These are phyloP conservation scores for Rhea pennata DNA, from an alignment of 2,113 vertebrate species.

Conservation along the genomic window DNA sequence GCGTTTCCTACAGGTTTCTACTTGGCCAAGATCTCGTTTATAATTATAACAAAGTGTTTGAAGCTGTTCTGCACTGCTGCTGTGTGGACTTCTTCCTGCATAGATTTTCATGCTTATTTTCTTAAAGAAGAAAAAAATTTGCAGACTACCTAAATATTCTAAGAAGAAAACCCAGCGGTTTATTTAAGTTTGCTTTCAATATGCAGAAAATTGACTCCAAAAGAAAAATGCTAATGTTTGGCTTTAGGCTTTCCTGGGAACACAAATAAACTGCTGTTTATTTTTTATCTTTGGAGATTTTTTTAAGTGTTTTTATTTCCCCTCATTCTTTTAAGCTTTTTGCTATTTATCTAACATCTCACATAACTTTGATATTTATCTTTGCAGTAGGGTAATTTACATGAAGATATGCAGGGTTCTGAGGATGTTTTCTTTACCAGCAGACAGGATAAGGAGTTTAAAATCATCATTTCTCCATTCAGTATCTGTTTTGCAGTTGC, in stretches of 20 bases:
- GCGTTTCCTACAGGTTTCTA: neutral
- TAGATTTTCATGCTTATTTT: slow-evolving; percentile 46
- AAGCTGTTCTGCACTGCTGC: neutral
- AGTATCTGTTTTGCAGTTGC: neutral
- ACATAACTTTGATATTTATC: slow-evolving; percentile 39
- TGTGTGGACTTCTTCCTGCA: neutral
- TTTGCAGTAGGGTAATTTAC: slow-evolving; percentile 11
- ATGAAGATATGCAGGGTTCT: neutral
- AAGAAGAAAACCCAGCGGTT: slow-evolving; percentile 12
- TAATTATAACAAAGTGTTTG: neutral
- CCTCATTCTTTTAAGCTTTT: slow-evolving; percentile 33
- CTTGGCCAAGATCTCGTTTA: neutral
- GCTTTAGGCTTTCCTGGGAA: slow-evolving; percentile 47
- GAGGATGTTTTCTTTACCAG: neutral
- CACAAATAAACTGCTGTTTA: slow-evolving; percentile 31
- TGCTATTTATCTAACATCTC: slow-evolving; percentile 9
- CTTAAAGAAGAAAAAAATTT: slow-evolving; percentile 6
- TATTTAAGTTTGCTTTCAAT: slow-evolving; percentile 34
- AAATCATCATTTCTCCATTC: slow-evolving; percentile 32
- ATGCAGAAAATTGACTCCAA: slow-evolving; percentile 32
- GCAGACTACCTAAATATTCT: neutral
- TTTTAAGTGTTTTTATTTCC: slow-evolving; percentile 38
- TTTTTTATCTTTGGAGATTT: slow-evolving; percentile 28
- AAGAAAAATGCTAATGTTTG: slow-evolving; percentile 54
- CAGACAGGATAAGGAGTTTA: slow-evolving; percentile 13